phyloP scores from a whole-genome alignment of 2,888 invertebrate species.

The Eupithecia subumbrata region DNA sequence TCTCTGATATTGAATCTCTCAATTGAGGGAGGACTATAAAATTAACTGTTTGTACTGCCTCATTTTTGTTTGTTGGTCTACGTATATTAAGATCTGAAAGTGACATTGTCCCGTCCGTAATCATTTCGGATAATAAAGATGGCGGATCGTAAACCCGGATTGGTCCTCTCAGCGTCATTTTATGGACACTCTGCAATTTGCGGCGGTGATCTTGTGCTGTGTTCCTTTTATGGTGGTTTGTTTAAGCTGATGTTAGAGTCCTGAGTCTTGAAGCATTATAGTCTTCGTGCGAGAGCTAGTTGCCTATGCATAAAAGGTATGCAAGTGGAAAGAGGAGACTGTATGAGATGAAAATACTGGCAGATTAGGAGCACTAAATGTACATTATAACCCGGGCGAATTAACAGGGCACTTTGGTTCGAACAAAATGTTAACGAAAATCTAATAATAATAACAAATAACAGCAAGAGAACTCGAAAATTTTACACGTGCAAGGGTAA shows the following conservation, averaged over 20 bases:
- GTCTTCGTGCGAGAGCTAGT: background rate
- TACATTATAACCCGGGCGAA: too few relatives aligned
- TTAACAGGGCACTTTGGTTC: too few relatives aligned
- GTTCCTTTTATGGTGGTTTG: background rate
- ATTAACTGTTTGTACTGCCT: background rate
- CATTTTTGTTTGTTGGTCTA: background rate
- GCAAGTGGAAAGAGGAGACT: too few relatives aligned
- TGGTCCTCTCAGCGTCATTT: conserved; percentile 40
- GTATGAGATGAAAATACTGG: background rate
- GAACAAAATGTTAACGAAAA: too few relatives aligned
- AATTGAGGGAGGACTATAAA: background rate
- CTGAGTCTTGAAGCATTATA: background rate
- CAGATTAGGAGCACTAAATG: background rate
- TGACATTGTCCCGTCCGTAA: conserved; percentile 32
- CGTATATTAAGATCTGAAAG: background rate
- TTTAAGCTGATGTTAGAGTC: background rate
- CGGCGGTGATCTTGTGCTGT: conserved; percentile 7
- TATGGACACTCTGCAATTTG: conserved; percentile 27
- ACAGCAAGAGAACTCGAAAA: too few relatives aligned
- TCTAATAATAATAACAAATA: too few relatives aligned
- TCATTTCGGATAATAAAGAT: conserved; percentile 51
- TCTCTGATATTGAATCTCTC: background rate
- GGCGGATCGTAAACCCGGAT: conserved; percentile 55
- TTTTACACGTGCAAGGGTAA: too few relatives aligned
- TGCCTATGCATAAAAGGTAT: background rate